Percentiles rank a stretch among this genome's conserved stretches.
phyloP scores from a whole-genome alignment of 2,888 invertebrate species.

The Gibbula magus region DNA sequence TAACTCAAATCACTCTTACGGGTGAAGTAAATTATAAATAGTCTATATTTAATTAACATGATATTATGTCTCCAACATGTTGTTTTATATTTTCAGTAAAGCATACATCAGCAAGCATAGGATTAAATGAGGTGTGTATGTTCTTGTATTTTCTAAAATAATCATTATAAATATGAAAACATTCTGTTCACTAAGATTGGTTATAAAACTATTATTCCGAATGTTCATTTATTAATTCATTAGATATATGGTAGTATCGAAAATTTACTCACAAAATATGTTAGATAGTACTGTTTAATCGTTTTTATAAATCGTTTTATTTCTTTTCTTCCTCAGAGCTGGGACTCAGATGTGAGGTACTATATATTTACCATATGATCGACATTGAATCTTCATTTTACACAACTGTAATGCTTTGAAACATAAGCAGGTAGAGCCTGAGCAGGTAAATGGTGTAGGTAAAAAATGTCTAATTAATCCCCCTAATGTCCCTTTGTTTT shows the following conservation, averaged over 20 bases:
- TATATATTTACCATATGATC: conserved; percentile 18
- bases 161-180: too few species aligned
- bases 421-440: too few species aligned
- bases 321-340: conserved; percentile 81
- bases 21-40: neutral
- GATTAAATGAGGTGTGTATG: conserved; percentile 84
- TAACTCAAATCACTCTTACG: neutral
- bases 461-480: too few species aligned
- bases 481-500: too few species aligned
- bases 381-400: too few species aligned
- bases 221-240: too few species aligned
- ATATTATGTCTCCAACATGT: neutral
- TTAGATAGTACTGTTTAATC: neutral
- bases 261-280: neutral
- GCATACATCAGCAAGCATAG: conserved; percentile 97
- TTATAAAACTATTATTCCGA: too few species aligned
- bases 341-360: conserved; percentile 94
- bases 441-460: too few species aligned
- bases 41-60: conserved; percentile 17
- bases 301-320: neutral
- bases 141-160: too few species aligned
- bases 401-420: neutral
- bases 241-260: too few species aligned
- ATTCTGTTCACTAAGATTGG: too few species aligned
- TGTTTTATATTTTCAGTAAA: conserved; percentile 84